phyloP scores from a whole-genome alignment of 2,113 vertebrate genomes.

The Ramphastos sulfuratus region DNA sequence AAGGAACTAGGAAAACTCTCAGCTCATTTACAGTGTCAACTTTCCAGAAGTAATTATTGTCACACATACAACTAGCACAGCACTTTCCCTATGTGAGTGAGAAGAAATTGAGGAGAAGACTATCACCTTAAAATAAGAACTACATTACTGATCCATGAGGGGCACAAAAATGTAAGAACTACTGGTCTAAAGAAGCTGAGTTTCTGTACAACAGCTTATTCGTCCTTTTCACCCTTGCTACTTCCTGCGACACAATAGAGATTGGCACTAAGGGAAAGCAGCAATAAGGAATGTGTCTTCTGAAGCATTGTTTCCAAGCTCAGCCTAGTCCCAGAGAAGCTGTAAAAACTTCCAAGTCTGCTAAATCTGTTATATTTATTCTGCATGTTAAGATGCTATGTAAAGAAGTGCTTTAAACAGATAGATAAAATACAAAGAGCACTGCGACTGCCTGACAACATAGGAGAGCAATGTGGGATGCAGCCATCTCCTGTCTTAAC shows the following conservation, averaged over 20 bases:
- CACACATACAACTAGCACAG: neutral
- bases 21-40: neutral
- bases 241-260: neutral
- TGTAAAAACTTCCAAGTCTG: neutral
- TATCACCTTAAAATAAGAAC: neutral
- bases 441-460: neutral
- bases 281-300: neutral
- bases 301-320: neutral
- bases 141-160: neutral
- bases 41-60: neutral
- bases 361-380: neutral
- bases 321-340: slow-evolving; percentile 10
- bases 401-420: neutral
- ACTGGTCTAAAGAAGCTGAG: neutral
- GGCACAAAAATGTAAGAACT: neutral
- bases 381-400: neutral
- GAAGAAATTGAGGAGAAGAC: neutral
- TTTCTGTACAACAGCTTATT: slow-evolving; percentile 12
- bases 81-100: neutral
- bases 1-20: neutral
- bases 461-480: neutral
- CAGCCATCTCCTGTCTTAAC: neutral
- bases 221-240: neutral
- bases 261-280: neutral
- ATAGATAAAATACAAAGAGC: neutral